phyloP scores from a whole-genome alignment of 2,113 vertebrate species.

The Anguilla japonica region DNA sequence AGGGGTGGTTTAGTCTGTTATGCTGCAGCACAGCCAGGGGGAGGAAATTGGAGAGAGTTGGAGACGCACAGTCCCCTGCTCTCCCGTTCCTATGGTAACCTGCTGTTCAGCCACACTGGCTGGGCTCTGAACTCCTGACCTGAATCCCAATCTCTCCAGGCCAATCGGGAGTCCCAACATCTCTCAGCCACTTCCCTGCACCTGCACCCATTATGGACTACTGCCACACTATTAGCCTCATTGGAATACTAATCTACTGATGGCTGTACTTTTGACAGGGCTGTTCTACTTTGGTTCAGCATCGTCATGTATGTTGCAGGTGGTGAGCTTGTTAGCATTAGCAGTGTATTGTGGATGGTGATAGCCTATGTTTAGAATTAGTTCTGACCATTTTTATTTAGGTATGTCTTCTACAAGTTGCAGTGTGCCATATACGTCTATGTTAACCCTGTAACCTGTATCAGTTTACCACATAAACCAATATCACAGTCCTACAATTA shows the following conservation, averaged over 20 bases:
- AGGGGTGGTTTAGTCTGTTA: neutral
- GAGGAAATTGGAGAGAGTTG: neutral
- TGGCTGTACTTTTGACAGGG: neutral
- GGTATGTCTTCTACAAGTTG: neutral
- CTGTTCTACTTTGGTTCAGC: neutral
- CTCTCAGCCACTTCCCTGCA: neutral
- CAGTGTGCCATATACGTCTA: neutral
- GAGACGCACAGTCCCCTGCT: neutral
- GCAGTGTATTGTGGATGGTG: neutral
- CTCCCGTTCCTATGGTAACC: slow-evolving; percentile 32
- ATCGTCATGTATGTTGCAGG: neutral
- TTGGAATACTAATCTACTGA: neutral
- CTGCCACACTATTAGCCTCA: neutral
- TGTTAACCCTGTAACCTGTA: neutral
- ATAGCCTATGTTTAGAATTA: neutral
- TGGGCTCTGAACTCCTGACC: neutral
- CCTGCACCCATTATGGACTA: neutral
- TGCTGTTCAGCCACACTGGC: slow-evolving; percentile 20
- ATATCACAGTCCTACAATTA: neutral
- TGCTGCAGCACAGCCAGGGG: neutral
- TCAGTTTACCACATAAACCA: neutral
- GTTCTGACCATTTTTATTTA: neutral
- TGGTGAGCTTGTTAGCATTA: neutral
- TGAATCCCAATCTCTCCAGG: slow-evolving; percentile 15
- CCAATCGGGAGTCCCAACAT: neutral